Evolutionary conservation across 2,113 vertebrate species (phyloP).

Genomic region (Cavia porcellus): DNA sequence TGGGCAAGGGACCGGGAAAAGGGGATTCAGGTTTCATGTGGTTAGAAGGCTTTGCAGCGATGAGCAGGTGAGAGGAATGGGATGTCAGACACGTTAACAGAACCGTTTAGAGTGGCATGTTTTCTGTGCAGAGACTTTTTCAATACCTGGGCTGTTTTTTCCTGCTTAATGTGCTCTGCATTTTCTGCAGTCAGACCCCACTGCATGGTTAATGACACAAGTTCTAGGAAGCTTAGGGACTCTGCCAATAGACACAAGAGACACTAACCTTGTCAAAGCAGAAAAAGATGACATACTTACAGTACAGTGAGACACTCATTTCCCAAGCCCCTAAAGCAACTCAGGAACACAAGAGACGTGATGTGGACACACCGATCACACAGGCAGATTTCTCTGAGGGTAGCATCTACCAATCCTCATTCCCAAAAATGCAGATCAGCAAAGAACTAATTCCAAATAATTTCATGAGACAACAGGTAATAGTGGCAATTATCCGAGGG

Average conservation of each 20-base stretch:
- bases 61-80: not conserved
- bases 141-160: not conserved
- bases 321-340: slow-evolving; percentile 59
- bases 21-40: not conserved
- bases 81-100: slow-evolving; percentile 23
- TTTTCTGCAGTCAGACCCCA: slow-evolving; percentile 62
- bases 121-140: slow-evolving; percentile 26
- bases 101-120: slow-evolving; percentile 43
- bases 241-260: slow-evolving; percentile 66
- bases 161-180: slow-evolving; percentile 49
- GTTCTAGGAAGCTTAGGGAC: slow-evolving; percentile 65
- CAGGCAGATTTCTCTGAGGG: slow-evolving; percentile 70
- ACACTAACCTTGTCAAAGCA: slow-evolving; percentile 68
- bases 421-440: slow-evolving; percentile 81
- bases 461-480: slow-evolving; percentile 84
- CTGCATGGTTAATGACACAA: slow-evolving; percentile 64
- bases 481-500: slow-evolving; percentile 80
- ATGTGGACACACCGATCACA: slow-evolving; percentile 20
- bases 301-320: slow-evolving; percentile 6
- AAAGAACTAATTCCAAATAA: slow-evolving; percentile 82
- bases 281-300: slow-evolving; percentile 71
- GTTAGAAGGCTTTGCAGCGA: not conserved
- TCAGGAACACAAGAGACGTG: not conserved
- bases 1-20: not conserved
- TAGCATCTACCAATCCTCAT: slow-evolving; percentile 73